These are phyloP conservation scores for Rotaria sp. DNA, from an alignment of 2,888 invertebrate genomes.

Conservation along the genomic window DNA sequence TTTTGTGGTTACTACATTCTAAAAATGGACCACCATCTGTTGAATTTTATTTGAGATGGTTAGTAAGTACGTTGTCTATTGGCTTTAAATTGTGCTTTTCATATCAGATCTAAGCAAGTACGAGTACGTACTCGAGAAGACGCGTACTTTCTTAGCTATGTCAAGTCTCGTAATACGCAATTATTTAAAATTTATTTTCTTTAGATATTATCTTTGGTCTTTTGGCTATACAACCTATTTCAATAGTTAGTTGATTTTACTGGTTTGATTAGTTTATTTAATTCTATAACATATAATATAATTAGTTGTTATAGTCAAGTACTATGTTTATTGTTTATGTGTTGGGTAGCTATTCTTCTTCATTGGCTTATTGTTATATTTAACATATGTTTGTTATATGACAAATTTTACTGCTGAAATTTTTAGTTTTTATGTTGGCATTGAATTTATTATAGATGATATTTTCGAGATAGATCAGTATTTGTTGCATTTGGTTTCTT, in stretches of 20 bases:
- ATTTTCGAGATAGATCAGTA: background rate
- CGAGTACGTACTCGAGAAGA: no score
- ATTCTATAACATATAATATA: background rate
- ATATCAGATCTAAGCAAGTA: no score
- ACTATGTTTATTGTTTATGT: background rate
- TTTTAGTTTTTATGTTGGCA: background rate
- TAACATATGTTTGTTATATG: background rate
- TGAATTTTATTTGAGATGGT: no score
- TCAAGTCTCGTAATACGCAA: no score
- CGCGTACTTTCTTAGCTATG: no score
- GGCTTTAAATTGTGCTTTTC: no score
- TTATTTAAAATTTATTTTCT: background rate
- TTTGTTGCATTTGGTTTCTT: background rate
- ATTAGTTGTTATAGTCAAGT: background rate
- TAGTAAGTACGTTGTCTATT: no score
- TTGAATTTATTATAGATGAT: background rate
- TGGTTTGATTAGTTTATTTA: background rate
- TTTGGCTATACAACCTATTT: background rate
- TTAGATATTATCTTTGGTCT: background rate
- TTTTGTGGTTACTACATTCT: no score
- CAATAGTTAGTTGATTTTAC: background rate
- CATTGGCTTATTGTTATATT: background rate
- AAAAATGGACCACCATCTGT: no score
- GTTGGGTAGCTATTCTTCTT: background rate
- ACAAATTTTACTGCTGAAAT: background rate